Evolutionary conservation across 2,888 invertebrate genomes (phyloP), one percentile per base, ranked within the genome.

Genomic region (Aspidiotus rigidus): DNA sequence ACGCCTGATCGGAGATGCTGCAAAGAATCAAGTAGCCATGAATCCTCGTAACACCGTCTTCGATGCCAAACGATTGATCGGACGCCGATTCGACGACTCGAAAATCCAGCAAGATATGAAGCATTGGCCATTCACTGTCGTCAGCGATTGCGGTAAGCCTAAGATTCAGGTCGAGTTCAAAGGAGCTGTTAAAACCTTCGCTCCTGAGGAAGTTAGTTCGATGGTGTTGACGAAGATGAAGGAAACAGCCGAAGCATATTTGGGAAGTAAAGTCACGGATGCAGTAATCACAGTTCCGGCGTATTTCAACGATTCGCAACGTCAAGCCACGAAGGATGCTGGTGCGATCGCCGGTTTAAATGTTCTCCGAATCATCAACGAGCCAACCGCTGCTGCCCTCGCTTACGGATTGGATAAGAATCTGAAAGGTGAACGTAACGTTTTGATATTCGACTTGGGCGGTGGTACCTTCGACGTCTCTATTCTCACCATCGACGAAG

Each of bases 401-500:
- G 71, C 71, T 10, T 71, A 71, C 17, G 71, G 71, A 44, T 28
- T 71, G 15, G 71, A 71, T 54, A 71, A 71, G 56, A 69, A 69
- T 44, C 61, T 69, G 53, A 69, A 67, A 69, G 71, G 71, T 39
- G 77, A 86, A 85, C 71, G 85, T 77, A 93, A 93, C 78, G 92
- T 95, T 2, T 80, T 93, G 42, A 84, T 93, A 74, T 93, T 94
- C 72, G 90, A 92, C 74, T 81, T 89, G 71, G 88, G 88, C 28
- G 93, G 93, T 72, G 94, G 93, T 49, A 93, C 93, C 54, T 94
- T 95, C 77, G 94, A 95, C 81, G 94, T 95, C 7, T 94, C 94
- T 44, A 84, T 94, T 73, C 81, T 95, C 42, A 86, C 90, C 73
- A 94, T 95, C 77, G 89, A 92, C 74, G 92, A 94, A 78, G 86